Conservation (phyloP, 2,797 vertebrate genomes). For the Squalus acanthias region DNA sequence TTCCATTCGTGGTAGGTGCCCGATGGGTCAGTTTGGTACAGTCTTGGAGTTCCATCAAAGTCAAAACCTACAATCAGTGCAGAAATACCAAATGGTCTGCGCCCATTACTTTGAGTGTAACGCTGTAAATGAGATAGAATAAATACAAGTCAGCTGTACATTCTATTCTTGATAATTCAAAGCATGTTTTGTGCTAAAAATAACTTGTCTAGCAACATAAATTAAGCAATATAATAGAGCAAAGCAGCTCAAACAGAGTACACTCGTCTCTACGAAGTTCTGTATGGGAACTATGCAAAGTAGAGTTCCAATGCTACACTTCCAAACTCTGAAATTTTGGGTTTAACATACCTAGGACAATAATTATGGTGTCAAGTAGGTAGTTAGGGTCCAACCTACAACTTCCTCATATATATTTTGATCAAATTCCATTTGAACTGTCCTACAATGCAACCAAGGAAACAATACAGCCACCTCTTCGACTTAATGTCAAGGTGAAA, state of each 20-base stretch:
- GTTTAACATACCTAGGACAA: neutral
- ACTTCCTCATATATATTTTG: neutral
- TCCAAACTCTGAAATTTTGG: neutral
- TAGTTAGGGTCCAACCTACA: neutral
- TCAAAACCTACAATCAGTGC: constrained; percentile 77
- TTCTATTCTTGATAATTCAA: neutral
- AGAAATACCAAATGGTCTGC: constrained; percentile 76
- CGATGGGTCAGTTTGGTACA: constrained; percentile 78
- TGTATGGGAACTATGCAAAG: neutral
- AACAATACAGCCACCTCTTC: too few species aligned
- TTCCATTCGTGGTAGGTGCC: constrained; percentile 82
- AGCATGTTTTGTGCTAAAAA: neutral
- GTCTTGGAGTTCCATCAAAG: constrained; percentile 70
- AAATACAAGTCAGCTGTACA: neutral
- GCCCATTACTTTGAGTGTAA: constrained; percentile 76
- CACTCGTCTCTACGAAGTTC: neutral
- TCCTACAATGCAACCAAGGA: neutral
- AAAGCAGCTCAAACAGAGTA: neutral
- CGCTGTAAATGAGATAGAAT: constrained; percentile 52
- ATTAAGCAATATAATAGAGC: constrained; percentile 24
- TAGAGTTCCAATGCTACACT: neutral
- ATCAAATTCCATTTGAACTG: neutral
- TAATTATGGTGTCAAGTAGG: neutral
- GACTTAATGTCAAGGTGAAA: neutral
- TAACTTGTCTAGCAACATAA: neutral